These are phyloP conservation scores for Nylanderia fulva DNA, from an alignment of 1,140 invertebrate species.

Conservation along the genomic window DNA sequence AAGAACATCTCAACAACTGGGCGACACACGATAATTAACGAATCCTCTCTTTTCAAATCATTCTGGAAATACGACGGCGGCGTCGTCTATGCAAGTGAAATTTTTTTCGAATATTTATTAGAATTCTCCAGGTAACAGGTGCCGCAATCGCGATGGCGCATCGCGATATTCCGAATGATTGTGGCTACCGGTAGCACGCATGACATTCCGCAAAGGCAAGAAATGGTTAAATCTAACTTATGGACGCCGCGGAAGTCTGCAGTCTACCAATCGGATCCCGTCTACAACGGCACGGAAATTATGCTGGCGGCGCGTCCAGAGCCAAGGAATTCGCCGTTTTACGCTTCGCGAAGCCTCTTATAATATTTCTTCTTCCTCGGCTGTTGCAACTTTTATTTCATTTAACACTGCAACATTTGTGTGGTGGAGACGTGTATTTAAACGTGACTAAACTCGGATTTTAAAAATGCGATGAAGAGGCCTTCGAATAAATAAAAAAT, in stretches of 20 bases:
- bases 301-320: conserved; percentile 42
- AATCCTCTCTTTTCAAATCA: neutral
- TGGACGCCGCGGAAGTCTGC: conserved; percentile 37
- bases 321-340: conserved; percentile 41
- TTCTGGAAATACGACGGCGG: neutral
- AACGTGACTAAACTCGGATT: neutral
- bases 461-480: neutral
- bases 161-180: conserved; percentile 33
- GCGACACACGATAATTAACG: neutral
- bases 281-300: conserved; percentile 48
- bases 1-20: neutral
- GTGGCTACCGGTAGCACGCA: conserved; percentile 39
- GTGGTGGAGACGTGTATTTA: neutral
- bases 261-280: conserved; percentile 21
- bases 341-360: conserved; percentile 40
- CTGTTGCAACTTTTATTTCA: neutral
- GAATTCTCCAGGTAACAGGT: conserved; percentile 19
- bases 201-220: conserved; percentile 70
- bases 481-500: neutral
- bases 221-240: conserved; percentile 67
- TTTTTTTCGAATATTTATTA: conserved; percentile 39
- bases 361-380: conserved; percentile 15
- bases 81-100: neutral
- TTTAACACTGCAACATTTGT: neutral
- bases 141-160: conserved; percentile 7